Evolutionary conservation across 2,113 vertebrate species (phyloP).

Genomic region (Theristicus caerulescens): DNA sequence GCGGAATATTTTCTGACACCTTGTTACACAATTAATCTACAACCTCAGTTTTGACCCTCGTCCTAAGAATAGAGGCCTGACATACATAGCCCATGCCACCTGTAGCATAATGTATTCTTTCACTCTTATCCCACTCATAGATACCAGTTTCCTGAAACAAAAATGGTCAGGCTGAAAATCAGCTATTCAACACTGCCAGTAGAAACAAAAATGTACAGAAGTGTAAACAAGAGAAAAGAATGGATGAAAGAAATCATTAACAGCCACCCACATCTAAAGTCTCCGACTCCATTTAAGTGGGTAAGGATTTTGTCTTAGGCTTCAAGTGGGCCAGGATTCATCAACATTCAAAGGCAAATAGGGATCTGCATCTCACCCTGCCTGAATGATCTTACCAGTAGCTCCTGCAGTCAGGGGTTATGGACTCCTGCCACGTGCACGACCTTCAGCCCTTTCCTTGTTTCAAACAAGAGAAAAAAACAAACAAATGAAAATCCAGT

Average conservation of each 20-base stretch:
- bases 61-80: slow-evolving; percentile 57
- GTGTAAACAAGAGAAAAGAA: slow-evolving; percentile 33
- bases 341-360: background rate
- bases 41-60: slow-evolving; percentile 49
- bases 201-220: slow-evolving; percentile 19
- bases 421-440: rapidly evolving
- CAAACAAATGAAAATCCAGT: background rate
- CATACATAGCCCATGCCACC: slow-evolving; percentile 31
- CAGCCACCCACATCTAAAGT: slow-evolving; percentile 3
- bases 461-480: background rate
- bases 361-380: background rate
- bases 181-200: background rate
- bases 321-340: background rate
- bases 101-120: slow-evolving; percentile 48
- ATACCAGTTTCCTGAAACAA: slow-evolving; percentile 19
- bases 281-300: background rate
- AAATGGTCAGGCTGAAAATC: background rate
- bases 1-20: slow-evolving; percentile 83
- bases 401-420: background rate
- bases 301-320: background rate
- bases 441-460: background rate
- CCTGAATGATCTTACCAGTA: background rate
- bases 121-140: background rate
- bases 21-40: slow-evolving; percentile 80
- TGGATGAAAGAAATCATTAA: slow-evolving; percentile 43